phyloP scores from a whole-genome alignment of 2,797 vertebrate genomes.

The Neostethus bicornis region DNA sequence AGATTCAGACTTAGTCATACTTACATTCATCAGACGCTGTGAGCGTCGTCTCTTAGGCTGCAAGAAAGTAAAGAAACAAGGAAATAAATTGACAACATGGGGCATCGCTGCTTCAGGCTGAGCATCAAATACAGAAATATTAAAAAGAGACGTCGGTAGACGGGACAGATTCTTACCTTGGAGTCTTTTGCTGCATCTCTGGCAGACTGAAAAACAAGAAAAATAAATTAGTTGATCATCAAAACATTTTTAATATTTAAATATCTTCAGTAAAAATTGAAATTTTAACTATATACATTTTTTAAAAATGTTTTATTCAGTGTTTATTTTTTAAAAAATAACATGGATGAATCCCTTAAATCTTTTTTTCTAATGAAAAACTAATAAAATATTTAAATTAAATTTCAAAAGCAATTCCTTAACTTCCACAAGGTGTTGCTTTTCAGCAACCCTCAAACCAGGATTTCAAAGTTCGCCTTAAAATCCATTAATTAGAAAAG shows the following conservation, averaged over 20 bases:
- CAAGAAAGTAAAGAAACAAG: conserved; percentile 27
- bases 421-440: too few species aligned
- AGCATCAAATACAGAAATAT: conserved; percentile 19
- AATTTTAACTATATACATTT: too few species aligned
- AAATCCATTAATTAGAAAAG: conserved; percentile 3
- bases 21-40: conserved; percentile 86
- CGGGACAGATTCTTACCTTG: conserved; percentile 58
- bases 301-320: too few species aligned
- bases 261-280: too few species aligned
- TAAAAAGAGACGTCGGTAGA: neutral
- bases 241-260: too few species aligned
- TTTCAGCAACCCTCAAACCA: too few species aligned
- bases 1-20: conserved; percentile 66
- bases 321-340: too few species aligned
- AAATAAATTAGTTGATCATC: neutral
- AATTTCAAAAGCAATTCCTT: too few species aligned
- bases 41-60: conserved; percentile 92
- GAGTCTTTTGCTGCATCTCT: conserved; percentile 65
- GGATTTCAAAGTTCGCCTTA: too few species aligned
- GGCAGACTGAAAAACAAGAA: conserved; percentile 37
- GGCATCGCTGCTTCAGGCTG: conserved; percentile 64
- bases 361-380: too few species aligned
- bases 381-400: too few species aligned
- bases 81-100: neutral
- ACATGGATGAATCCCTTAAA: too few species aligned